These are phyloP conservation scores for Intellagama lesueurii DNA, from an alignment of 2,797 vertebrate genomes.

Conservation along the genomic window DNA sequence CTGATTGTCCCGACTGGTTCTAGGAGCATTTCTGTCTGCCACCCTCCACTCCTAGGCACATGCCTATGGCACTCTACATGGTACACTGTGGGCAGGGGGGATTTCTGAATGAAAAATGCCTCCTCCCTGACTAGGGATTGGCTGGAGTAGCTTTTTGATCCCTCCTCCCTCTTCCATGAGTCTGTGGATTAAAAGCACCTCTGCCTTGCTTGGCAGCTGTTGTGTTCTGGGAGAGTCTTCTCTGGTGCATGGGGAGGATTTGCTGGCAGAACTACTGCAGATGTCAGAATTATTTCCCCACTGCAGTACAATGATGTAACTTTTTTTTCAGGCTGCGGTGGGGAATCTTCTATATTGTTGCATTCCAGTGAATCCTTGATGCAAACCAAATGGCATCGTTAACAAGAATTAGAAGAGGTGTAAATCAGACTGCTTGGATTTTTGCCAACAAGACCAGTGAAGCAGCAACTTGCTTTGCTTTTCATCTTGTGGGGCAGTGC, in stretches of 20 bases:
- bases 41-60: neutral
- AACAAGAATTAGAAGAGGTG: slow-evolving; percentile 15
- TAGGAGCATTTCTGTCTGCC: neutral
- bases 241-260: neutral
- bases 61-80: neutral
- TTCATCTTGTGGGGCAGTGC: neutral
- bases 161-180: neutral
- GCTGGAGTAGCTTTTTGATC: neutral
- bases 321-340: neutral
- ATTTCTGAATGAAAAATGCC: neutral
- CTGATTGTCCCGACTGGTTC: neutral
- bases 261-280: slow-evolving; percentile 15
- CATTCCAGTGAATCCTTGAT: slow-evolving; percentile 5
- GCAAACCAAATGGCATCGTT: slow-evolving; percentile 33
- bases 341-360: slow-evolving; percentile 12
- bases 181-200: slow-evolving; percentile 10
- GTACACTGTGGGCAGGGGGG: neutral
- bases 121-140: neutral
- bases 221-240: neutral
- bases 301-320: slow-evolving; percentile 32
- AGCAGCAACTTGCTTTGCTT: neutral
- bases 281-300: slow-evolving; percentile 1
- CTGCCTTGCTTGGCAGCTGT: slow-evolving; percentile 5
- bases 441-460: neutral
- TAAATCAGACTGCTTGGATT: slow-evolving; percentile 6